These are phyloP conservation scores for Neria commutata DNA, from an alignment of 2,888 invertebrate species.

Conservation along the genomic window DNA sequence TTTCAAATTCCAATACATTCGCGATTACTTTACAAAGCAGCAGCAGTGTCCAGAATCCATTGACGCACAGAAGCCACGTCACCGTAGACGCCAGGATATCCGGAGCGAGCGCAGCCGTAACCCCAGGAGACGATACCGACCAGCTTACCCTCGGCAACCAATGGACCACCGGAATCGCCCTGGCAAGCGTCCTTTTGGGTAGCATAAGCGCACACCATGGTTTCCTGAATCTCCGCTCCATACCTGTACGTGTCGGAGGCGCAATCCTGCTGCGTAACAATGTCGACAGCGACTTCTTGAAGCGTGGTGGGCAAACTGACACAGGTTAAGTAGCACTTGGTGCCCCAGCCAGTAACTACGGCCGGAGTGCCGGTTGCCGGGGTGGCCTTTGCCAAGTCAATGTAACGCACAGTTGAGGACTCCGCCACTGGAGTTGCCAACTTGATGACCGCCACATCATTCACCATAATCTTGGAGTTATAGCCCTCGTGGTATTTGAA, in stretches of 20 bases:
- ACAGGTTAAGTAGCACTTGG: slow-evolving; percentile 38
- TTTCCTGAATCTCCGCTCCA: slow-evolving; percentile 32
- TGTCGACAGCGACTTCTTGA: slow-evolving; percentile 39
- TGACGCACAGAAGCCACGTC: slow-evolving; percentile 37
- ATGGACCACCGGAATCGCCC: slow-evolving; percentile 57
- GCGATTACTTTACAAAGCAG: slow-evolving; percentile 23
- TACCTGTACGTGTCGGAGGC: slow-evolving; percentile 40
- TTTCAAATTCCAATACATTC: too few relatives aligned
- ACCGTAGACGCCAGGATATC: slow-evolving; percentile 50
- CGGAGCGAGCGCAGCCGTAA: slow-evolving; percentile 43
- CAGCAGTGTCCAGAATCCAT: slow-evolving; percentile 39
- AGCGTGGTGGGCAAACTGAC: slow-evolving; percentile 31
- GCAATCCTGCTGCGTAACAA: slow-evolving; percentile 35
- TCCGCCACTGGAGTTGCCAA: slow-evolving; percentile 41
- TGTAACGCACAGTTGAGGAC: slow-evolving; percentile 37
- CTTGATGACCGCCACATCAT: slow-evolving; percentile 59
- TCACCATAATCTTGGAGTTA: slow-evolving; percentile 47
- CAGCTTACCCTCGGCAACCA: slow-evolving; percentile 37
- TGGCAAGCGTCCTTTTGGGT: slow-evolving; percentile 49
- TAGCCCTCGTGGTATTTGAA: slow-evolving; percentile 48
- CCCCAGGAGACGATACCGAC: slow-evolving; percentile 59
- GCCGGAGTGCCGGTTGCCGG: slow-evolving; percentile 43
- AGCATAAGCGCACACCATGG: slow-evolving; percentile 51
- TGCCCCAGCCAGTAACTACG: slow-evolving; percentile 57
- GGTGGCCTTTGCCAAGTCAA: slow-evolving; percentile 39